Conservation (phyloP, 2,797 vertebrate genomes). For the Buphagus erythrorhynchus region DNA sequence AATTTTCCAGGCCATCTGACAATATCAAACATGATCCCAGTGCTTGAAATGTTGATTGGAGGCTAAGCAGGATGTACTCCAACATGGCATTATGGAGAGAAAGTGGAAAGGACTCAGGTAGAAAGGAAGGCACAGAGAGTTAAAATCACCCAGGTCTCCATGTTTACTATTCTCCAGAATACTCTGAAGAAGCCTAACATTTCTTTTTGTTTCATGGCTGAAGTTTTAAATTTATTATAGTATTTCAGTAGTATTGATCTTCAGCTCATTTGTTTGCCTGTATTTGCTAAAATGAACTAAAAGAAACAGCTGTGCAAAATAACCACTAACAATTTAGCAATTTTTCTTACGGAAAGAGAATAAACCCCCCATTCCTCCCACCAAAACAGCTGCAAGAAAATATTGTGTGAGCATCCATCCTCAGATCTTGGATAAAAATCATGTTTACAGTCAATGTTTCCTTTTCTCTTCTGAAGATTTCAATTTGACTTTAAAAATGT, state of each 20-base stretch:
- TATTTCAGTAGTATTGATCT: conserved; percentile 48
- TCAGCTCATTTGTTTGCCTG: conserved; percentile 35
- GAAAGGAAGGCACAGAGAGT: conserved; percentile 66
- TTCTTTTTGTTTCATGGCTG: conserved; percentile 57
- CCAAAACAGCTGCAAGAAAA: conserved; percentile 22
- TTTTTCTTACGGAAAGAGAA: conserved; percentile 17
- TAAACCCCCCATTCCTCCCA: neutral
- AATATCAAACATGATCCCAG: conserved; percentile 99
- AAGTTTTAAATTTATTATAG: conserved; percentile 40
- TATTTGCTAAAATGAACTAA: conserved; percentile 51
- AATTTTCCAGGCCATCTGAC: conserved; percentile 99
- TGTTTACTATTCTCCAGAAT: conserved; percentile 26
- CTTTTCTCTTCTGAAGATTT: conserved; percentile 27
- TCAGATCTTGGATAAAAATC: conserved; percentile 23
- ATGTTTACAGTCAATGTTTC: neutral
- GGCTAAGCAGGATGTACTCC: conserved; percentile 89
- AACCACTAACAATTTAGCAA: neutral
- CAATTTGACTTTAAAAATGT: conserved; percentile 23
- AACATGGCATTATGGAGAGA: conserved; percentile 83
- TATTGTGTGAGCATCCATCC: conserved; percentile 1
- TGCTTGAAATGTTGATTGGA: conserved; percentile 93
- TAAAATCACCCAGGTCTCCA: conserved; percentile 56
- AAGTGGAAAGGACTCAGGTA: conserved; percentile 78
- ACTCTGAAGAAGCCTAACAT: conserved; percentile 42
- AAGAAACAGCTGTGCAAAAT: conserved; percentile 27